A percentile compares a stretch with the other conserved stretches of the same genome.
These are phyloP conservation scores for Amblyornis subalaris DNA, from an alignment of 2,113 vertebrate genomes.

Conservation along the genomic window DNA sequence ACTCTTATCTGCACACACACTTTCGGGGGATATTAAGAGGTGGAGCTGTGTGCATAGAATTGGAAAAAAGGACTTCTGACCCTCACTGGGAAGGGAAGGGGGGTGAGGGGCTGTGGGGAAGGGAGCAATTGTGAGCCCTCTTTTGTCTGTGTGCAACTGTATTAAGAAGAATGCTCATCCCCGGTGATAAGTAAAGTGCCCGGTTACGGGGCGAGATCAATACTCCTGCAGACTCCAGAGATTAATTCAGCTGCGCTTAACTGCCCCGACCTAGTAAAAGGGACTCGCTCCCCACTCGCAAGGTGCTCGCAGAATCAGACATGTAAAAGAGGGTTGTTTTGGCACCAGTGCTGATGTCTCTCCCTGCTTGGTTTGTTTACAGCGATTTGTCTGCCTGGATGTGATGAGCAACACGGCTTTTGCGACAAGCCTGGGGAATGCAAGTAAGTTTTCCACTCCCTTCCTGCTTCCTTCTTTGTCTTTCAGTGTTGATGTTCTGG, in stretches of 20 bases:
- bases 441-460: constrained; percentile 84
- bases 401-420: constrained; percentile 92
- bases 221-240: constrained; percentile 49
- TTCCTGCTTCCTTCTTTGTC: neutral
- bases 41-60: constrained; percentile 88
- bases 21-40: constrained; percentile 89
- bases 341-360: neutral
- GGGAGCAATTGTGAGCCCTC: constrained; percentile 79
- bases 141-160: constrained; percentile 90
- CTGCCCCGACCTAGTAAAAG: constrained; percentile 14
- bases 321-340: neutral
- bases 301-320: neutral
- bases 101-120: constrained; percentile 67
- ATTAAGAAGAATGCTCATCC: constrained; percentile 85
- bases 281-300: neutral
- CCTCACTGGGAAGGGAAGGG: constrained; percentile 90
- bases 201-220: constrained; percentile 64
- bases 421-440: constrained; percentile 97
- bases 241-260: constrained; percentile 62
- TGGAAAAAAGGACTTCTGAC: constrained; percentile 93
- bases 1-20: constrained; percentile 97
- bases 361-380: constrained; percentile 35
- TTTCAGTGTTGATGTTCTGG: neutral
- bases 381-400: constrained; percentile 96
- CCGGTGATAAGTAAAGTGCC: constrained; percentile 70